phyloP scores from a whole-genome alignment of 2,888 invertebrate species.

The Synanthedon formicaeformis region DNA sequence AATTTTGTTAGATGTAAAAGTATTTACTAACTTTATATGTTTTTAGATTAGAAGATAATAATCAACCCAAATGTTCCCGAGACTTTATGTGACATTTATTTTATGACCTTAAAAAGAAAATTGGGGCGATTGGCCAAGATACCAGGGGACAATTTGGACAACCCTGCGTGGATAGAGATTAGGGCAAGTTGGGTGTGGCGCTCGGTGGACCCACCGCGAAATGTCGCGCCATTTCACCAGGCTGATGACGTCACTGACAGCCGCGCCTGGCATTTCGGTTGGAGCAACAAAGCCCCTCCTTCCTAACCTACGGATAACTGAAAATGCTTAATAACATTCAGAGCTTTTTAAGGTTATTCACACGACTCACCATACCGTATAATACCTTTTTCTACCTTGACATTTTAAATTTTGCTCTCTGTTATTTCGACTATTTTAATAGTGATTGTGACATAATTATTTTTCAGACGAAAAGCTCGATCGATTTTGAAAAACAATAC shows the following conservation, averaged over 20 bases:
- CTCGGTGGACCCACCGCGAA: constrained; percentile 48
- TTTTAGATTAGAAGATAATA: too few species aligned
- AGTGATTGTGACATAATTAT: too few species aligned
- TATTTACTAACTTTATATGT: too few species aligned
- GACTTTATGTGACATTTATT: too few species aligned
- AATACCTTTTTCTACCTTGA: constrained; percentile 40
- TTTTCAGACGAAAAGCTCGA: too few species aligned
- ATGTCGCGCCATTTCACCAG: constrained; percentile 62
- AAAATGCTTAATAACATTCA: constrained; percentile 51
- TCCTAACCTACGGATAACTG: constrained; percentile 54
- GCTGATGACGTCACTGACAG: constrained; percentile 49
- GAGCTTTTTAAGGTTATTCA: constrained; percentile 47
- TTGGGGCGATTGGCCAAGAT: constrained; percentile 32
- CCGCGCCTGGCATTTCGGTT: constrained; percentile 65
- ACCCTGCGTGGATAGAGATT: constrained; percentile 54
- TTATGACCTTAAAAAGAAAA: constrained; percentile 10
- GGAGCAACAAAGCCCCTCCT: constrained; percentile 62
- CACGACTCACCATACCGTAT: constrained; percentile 26
- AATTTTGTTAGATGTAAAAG: too few species aligned
- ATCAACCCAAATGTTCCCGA: too few species aligned
- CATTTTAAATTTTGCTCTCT: constrained; percentile 28
- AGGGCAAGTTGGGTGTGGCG: constrained; percentile 46
- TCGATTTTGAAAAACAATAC: too few species aligned
- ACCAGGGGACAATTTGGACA: constrained; percentile 38
- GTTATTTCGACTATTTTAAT: too few species aligned